Evolutionary conservation across 2,888 invertebrate genomes (phyloP).

Genomic region (Euzophera pinguis): DNA sequence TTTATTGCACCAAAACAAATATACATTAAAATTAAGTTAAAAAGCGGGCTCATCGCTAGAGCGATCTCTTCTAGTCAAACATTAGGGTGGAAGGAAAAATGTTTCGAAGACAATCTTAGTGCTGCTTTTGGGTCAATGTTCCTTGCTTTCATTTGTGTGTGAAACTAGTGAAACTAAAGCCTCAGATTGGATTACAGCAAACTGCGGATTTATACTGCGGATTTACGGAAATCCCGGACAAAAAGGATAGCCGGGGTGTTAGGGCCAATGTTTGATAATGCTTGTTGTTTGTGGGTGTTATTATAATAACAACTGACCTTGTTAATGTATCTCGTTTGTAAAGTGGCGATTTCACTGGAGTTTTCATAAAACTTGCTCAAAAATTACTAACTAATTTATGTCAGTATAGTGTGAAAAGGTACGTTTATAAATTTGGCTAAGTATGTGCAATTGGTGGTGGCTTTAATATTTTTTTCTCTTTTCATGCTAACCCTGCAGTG

Average conservation of each 20-base stretch:
- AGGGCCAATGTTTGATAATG: constrained; percentile 57
- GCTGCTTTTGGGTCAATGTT: constrained; percentile 41
- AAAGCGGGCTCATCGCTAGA: too few species aligned
- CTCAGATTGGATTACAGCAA: constrained; percentile 61
- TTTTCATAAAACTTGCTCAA: background rate
- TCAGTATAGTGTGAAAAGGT: too few species aligned
- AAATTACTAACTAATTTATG: background rate
- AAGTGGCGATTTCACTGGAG: constrained; percentile 2
- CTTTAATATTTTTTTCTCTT: constrained; percentile 37
- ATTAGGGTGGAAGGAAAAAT: too few species aligned
- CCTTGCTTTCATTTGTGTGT: constrained; percentile 52
- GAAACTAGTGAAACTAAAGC: constrained; percentile 55
- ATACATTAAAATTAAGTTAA: too few species aligned
- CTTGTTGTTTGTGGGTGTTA: constrained; percentile 35
- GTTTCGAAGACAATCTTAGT: constrained; percentile 13
- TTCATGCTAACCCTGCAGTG: constrained; percentile 65
- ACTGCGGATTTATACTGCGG: constrained; percentile 66
- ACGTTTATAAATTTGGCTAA: too few species aligned
- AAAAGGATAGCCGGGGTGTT: constrained; percentile 52
- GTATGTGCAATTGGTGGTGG: background rate
- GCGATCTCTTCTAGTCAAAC: too few species aligned
- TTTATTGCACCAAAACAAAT: too few species aligned
- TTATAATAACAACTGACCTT: constrained; percentile 10
- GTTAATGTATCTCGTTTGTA: constrained; percentile 14
- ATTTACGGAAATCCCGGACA: constrained; percentile 60